Base-by-base conservation (phyloP, 2,888 invertebrate species). In the Phortica magna region DNA sequence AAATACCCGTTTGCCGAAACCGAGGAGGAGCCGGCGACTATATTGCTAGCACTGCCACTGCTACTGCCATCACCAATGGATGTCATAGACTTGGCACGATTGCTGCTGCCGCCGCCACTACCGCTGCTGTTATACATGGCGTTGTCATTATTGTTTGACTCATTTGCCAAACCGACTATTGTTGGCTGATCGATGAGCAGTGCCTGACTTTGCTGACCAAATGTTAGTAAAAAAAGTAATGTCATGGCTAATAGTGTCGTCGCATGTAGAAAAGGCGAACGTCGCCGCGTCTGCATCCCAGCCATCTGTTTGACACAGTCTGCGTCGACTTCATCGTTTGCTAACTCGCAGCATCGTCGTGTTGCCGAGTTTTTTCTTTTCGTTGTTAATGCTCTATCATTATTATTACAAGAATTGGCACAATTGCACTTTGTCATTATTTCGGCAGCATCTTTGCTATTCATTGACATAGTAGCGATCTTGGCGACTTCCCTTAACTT, bases 1-100 rank as follows among this genome's bases (percentile, higher is more conserved):
- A 94, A 88, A 84, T 93, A 93, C 74, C 90, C 91, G 77, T 91
- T 85, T 6, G 78, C 77, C 6, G 78, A 78, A 41, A 79, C 83
- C 10, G 82, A 64, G 42, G 59, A 39, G 10, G 83, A 74, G 17
- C 76, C 75, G n/a, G 77, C 80, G 22, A 57, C 48, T 53, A 57
- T 48, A 19, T 76, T 39, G 22, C 10, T 9, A n/a, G 68, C 91
- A 61, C 79, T 82, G 19, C 80, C 79, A 31, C 82, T 81, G 4
- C 73, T 75, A 17, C 84, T 83, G 31, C 77, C 68, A 41, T 61
- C 64, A 41, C 78, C 75, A 48, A 75, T 81, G 19, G 71, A 81
- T 17, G 81, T 76, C 6, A 80, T 80, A 48, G 80, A 79, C 41
- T 78, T 79, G 53, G 59, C 74, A 65, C 77, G 75, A 53, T 75